A percentile compares a stretch with the other conserved stretches of the same genome.
Conservation (phyloP, 2,888 invertebrate genomes). For the Synanthedon tipuliformis region DNA sequence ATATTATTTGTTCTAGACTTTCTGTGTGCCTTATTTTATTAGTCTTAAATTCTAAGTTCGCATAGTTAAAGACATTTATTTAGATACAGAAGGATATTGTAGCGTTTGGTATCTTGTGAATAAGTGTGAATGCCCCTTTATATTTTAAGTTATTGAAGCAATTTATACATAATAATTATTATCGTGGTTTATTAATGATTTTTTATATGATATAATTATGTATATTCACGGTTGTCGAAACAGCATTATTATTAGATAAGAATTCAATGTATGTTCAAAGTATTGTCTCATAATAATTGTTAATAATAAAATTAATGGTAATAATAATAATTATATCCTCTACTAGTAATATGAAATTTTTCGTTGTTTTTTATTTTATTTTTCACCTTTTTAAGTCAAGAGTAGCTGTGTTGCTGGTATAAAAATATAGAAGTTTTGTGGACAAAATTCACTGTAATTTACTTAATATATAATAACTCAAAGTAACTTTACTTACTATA, state of each 20-base stretch:
- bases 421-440: constrained; percentile 20
- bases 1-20: constrained; percentile 18
- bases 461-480: too few relatives aligned
- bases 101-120: neutral
- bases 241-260: constrained; percentile 25
- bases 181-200: neutral
- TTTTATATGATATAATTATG: neutral
- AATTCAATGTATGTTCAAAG: constrained; percentile 27
- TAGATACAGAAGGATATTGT: neutral
- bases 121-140: neutral
- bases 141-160: neutral
- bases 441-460: constrained; percentile 2
- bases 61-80: constrained; percentile 2
- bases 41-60: constrained; percentile 20
- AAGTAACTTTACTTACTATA: neutral
- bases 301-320: constrained; percentile 18
- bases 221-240: constrained; percentile 3
- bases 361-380: constrained; percentile 40
- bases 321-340: constrained; percentile 36
- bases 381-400: constrained; percentile 59
- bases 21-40: constrained; percentile 48
- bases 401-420: constrained; percentile 49
- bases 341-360: constrained; percentile 41
- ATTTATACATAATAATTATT: neutral
- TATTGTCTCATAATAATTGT: constrained; percentile 32